These are phyloP conservation scores for Urosaurus nigricauda DNA, from an alignment of 2,797 vertebrate species.

Conservation along the genomic window DNA sequence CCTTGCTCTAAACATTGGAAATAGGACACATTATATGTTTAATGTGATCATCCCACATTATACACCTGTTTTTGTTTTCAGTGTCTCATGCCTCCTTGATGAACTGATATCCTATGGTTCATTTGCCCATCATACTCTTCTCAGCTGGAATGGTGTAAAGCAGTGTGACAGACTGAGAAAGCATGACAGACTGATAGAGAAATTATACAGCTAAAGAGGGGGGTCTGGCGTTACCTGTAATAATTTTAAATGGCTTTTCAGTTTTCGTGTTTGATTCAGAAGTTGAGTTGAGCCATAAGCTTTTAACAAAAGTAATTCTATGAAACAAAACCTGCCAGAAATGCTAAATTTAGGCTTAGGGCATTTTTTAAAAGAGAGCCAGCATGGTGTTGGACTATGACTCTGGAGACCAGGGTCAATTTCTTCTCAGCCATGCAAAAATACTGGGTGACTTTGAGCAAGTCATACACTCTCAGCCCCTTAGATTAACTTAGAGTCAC, in stretches of 20 bases:
- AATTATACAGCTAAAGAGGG: background rate
- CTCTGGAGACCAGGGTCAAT: no score
- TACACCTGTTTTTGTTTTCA: background rate
- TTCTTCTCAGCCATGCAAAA: no score
- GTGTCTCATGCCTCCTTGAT: background rate
- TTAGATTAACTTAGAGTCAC: no score
- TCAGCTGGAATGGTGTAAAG: background rate
- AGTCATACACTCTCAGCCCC: no score
- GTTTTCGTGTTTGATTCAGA: background rate
- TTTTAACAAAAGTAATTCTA: background rate
- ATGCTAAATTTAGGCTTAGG: background rate
- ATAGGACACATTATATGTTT: background rate
- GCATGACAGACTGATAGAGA: background rate
- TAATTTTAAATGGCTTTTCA: constrained; percentile 10
- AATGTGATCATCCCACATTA: background rate
- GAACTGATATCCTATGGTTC: background rate
- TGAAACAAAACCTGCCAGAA: constrained; percentile 13
- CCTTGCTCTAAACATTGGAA: background rate
- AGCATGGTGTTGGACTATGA: no score
- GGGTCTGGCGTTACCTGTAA: background rate
- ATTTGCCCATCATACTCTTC: background rate
- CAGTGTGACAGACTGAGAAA: background rate
- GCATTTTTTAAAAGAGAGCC: no score
- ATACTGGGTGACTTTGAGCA: no score
- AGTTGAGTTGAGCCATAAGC: background rate